Evolutionary conservation across 1,140 invertebrate genomes (phyloP).

Genomic region (Procambarus clarkii): DNA sequence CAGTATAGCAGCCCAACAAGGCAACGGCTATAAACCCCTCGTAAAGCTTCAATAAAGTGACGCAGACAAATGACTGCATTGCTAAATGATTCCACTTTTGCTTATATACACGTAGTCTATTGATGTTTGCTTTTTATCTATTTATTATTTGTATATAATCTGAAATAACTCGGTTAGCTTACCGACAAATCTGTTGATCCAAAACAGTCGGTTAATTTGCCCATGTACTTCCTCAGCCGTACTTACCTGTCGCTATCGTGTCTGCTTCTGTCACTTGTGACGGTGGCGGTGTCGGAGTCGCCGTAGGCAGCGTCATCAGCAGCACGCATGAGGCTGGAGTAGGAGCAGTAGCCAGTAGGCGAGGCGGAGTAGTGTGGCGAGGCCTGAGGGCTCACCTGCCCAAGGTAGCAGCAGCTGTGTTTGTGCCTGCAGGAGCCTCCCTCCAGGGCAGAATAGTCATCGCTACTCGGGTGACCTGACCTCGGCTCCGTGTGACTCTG

Average conservation of each 20-base stretch:
- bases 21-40: no score
- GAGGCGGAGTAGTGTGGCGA: not conserved
- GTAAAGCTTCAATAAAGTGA: no score
- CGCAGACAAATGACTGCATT: no score
- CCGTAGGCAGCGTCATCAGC: conserved; percentile 36
- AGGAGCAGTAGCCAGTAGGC: not conserved
- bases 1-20: no score
- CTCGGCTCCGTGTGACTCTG: not conserved
- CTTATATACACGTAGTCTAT: no score
- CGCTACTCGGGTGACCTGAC: not conserved
- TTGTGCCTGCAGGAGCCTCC: not conserved
- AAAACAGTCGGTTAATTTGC: no score
- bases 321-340: conserved; percentile 30
- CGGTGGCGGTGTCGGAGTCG: conserved; percentile 31
- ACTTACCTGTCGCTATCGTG: not conserved
- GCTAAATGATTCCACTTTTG: no score
- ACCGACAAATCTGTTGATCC: no score
- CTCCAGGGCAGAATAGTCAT: not conserved
- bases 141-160: no score
- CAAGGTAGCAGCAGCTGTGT: not conserved
- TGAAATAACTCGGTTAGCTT: no score
- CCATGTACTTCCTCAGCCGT: not conserved
- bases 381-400: not conserved
- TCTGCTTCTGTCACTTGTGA: conserved; percentile 4
- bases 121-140: no score